Percentiles rank a stretch among this genome's conserved stretches.
Evolutionary conservation across 2,888 invertebrate genomes (phyloP).

Genomic region (Philhelius pedissequus): DNA sequence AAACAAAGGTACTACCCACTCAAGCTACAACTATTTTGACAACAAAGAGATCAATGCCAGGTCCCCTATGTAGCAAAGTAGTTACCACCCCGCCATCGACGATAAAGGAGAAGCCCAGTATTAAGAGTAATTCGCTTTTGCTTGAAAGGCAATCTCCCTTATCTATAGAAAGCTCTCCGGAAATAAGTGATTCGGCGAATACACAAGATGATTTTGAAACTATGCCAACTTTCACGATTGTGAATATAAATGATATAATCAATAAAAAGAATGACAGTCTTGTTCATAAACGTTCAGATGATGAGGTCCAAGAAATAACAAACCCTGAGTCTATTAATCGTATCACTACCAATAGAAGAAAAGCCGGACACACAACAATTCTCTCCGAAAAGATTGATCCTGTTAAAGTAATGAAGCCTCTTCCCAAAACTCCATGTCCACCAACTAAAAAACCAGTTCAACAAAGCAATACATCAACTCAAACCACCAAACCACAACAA

Average conservation of each 20-base stretch:
- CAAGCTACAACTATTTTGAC: not conserved
- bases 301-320: constrained; percentile 37
- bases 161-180: constrained; percentile 38
- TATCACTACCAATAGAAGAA: constrained; percentile 69
- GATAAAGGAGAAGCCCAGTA: constrained; percentile 11
- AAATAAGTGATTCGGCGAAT: constrained; percentile 61
- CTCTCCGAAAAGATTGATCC: constrained; percentile 70
- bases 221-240: constrained; percentile 78
- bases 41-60: constrained; percentile 24
- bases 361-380: constrained; percentile 70
- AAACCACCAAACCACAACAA: not conserved
- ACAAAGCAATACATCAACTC: constrained; percentile 1
- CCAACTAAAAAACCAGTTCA: constrained; percentile 13
- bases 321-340: constrained; percentile 41
- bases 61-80: not conserved
- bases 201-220: constrained; percentile 74
- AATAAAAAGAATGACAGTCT: constrained; percentile 77
- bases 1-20: constrained; percentile 37
- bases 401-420: constrained; percentile 56
- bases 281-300: constrained; percentile 65
- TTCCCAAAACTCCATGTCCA: constrained; percentile 56
- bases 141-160: constrained; percentile 17
- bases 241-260: constrained; percentile 78
- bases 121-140: constrained; percentile 12
- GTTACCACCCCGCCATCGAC: not conserved